These are phyloP conservation scores for Malachius bipustulatus DNA, from an alignment of 2,888 invertebrate genomes.

Conservation along the genomic window DNA sequence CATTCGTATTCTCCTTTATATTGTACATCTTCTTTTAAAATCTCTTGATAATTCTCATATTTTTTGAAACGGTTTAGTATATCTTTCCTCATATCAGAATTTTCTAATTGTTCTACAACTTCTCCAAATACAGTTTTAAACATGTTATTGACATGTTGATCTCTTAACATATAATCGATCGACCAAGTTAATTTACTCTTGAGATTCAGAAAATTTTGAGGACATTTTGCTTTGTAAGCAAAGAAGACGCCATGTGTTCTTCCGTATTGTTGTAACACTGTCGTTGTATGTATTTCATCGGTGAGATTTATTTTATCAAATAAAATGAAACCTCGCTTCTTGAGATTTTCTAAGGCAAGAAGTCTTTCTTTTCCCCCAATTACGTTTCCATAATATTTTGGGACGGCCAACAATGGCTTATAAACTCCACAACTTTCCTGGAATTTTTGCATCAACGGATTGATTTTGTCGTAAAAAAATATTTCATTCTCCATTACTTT, in stretches of 20 bases:
- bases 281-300: constrained; percentile 23
- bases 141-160: too few relatives aligned
- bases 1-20: neutral
- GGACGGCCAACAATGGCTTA: constrained; percentile 15
- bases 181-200: too few relatives aligned
- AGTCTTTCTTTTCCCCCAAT: constrained; percentile 21
- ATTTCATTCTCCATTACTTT: constrained; percentile 14
- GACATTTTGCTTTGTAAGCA: constrained; percentile 17
- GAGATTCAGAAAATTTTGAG: too few relatives aligned
- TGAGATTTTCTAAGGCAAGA: constrained; percentile 23
- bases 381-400: constrained; percentile 23
- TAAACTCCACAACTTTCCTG: constrained; percentile 15
- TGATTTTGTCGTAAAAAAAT: constrained; percentile 21
- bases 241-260: constrained; percentile 21
- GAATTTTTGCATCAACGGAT: constrained; percentile 20
- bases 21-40: neutral
- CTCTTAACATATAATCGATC: too few relatives aligned
- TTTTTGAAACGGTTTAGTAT: neutral
- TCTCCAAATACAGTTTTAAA: neutral
- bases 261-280: constrained; percentile 20
- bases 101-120: neutral
- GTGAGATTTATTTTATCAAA: constrained; percentile 23
- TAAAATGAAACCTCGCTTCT: constrained; percentile 20
- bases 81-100: neutral
- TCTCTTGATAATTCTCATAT: neutral